phyloP scores from a whole-genome alignment of 2,888 invertebrate genomes.

The Onchidella celtica region DNA sequence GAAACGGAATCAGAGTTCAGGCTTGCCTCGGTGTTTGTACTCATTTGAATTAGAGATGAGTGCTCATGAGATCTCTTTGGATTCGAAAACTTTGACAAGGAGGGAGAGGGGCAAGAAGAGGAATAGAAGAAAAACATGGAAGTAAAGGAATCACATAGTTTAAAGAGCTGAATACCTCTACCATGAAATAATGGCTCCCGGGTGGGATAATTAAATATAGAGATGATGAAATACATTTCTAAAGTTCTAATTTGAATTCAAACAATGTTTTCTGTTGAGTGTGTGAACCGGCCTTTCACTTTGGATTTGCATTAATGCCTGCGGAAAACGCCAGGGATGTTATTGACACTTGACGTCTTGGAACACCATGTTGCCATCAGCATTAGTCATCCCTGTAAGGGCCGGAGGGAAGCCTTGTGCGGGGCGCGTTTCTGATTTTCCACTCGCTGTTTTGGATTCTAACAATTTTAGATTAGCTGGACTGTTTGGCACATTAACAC shows the following conservation, averaged over 20 bases:
- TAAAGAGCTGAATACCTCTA: background rate
- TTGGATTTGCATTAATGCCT: background rate
- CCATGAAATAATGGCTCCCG: too few species aligned
- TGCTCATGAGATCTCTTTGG: background rate
- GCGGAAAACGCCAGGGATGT: background rate
- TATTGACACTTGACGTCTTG: constrained; percentile 1
- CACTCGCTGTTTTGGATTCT: background rate
- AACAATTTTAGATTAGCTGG: constrained; percentile 28
- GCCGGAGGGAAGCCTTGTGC: background rate
- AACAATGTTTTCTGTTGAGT: background rate
- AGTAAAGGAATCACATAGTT: too few species aligned
- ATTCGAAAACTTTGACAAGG: too few species aligned
- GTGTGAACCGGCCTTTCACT: background rate
- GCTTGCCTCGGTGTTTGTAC: constrained; percentile 13
- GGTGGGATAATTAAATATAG: background rate
- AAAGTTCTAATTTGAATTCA: background rate
- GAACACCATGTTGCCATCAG: background rate
- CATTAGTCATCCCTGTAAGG: constrained; percentile 8
- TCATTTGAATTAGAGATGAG: constrained; percentile 20
- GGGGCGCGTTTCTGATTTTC: background rate
- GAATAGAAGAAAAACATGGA: too few species aligned
- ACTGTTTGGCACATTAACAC: constrained; percentile 10
- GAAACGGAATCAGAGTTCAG: constrained; percentile 22
- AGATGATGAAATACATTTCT: background rate
- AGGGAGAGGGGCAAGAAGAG: background rate